These are phyloP conservation scores for Fratercula arctica DNA, from an alignment of 2,797 vertebrate genomes.

Conservation along the genomic window DNA sequence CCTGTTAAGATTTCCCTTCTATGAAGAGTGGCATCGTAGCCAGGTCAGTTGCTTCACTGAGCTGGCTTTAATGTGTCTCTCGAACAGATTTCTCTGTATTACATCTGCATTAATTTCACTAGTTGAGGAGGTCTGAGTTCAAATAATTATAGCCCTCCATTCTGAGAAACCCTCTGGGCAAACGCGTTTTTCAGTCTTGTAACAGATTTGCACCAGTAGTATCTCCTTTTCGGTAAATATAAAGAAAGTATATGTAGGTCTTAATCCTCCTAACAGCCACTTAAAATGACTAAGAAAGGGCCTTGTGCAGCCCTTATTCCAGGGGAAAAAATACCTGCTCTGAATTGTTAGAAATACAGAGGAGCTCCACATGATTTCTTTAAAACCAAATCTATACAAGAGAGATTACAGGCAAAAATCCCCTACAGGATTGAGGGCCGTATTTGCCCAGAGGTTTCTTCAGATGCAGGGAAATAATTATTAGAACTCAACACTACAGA, in stretches of 20 bases:
- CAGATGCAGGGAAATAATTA: constrained; percentile 49
- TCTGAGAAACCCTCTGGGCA: constrained; percentile 20
- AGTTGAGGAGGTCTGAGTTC: neutral
- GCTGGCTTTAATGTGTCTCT: neutral
- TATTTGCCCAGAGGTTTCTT: constrained; percentile 60
- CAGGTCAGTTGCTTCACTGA: neutral
- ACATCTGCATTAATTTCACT: neutral
- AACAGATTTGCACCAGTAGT: constrained; percentile 34
- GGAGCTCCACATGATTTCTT: constrained; percentile 20
- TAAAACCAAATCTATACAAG: constrained; percentile 30
- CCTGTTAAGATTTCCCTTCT: neutral
- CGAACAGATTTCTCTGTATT: neutral
- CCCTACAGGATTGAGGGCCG: neutral
- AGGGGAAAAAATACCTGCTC: constrained; percentile 19
- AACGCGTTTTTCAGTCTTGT: neutral
- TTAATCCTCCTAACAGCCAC: constrained; percentile 41
- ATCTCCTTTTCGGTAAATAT: constrained; percentile 1
- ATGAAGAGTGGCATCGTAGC: neutral
- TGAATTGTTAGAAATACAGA: constrained; percentile 2
- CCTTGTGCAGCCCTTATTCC: neutral
- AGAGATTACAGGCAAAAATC: constrained; percentile 34
- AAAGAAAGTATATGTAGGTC: constrained; percentile 27
- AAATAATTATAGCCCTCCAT: neutral
- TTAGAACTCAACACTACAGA: constrained; percentile 17
- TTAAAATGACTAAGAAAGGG: constrained; percentile 26